Conservation (phyloP, 2,113 vertebrate species). For the Scartelaos histophorus region DNA sequence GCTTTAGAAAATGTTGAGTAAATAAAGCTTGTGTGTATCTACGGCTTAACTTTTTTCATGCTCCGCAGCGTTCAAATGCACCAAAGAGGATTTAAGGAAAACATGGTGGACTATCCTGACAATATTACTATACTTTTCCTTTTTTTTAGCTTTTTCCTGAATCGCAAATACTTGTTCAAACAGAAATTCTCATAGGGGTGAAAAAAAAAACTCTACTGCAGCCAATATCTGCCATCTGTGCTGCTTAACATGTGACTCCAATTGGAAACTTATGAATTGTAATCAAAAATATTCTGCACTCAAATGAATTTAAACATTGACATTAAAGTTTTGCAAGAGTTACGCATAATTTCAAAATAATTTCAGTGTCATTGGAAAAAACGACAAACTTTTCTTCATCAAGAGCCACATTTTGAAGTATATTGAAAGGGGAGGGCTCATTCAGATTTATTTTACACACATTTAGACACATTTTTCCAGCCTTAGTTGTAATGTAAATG, state of each 20-base stretch:
- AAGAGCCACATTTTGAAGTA: too few relatives aligned
- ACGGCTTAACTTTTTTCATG: neutral
- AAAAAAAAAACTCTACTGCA: constrained; percentile 8
- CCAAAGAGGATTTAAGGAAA: constrained; percentile 2
- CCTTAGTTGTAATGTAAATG: constrained; percentile 26
- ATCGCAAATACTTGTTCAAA: constrained; percentile 17
- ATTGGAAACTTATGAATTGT: constrained; percentile 12
- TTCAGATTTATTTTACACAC: too few relatives aligned
- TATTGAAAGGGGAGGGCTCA: too few relatives aligned
- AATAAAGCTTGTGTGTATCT: neutral
- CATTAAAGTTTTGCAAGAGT: too few relatives aligned
- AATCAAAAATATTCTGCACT: constrained; percentile 13
- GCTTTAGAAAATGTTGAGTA: neutral
- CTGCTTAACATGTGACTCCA: constrained; percentile 12
- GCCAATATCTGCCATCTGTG: constrained; percentile 42
- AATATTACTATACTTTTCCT: neutral
- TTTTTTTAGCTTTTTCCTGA: neutral
- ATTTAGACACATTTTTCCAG: too few relatives aligned
- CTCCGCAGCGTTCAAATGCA: neutral
- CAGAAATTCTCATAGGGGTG: constrained; percentile 19
- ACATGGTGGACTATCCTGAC: neutral
- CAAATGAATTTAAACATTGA: too few relatives aligned
- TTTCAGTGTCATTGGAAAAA: too few relatives aligned
- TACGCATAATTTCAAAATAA: too few relatives aligned
- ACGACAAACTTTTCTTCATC: too few relatives aligned